Evolutionary conservation across 2,888 invertebrate species (phyloP).

Genomic region (Cryptocheilus praepositus): DNA sequence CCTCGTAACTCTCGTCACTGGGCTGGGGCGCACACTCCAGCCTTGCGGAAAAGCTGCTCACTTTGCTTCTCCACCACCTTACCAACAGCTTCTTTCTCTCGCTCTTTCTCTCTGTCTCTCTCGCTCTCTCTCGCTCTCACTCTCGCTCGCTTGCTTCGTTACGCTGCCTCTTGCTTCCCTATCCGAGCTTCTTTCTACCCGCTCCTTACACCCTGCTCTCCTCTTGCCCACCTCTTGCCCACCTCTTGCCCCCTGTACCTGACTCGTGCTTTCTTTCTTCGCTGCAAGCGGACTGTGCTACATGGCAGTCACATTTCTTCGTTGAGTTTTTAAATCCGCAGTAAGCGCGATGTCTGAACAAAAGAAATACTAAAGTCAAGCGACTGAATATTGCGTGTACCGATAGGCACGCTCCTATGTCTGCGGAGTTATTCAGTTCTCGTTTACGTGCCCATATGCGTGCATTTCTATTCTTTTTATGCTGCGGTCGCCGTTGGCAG

Average conservation of each 20-base stretch:
- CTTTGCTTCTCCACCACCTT: conserved; percentile 23
- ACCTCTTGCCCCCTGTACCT: conserved; percentile 5
- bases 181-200: conserved; percentile 11
- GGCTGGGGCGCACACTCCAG: conserved; percentile 7
- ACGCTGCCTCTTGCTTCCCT: conserved; percentile 3
- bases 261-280: conserved; percentile 15
- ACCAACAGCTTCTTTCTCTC: conserved; percentile 22
- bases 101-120: conserved; percentile 22
- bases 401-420: not conserved
- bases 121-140: conserved; percentile 34
- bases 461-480: conserved; percentile 27
- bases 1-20: conserved; percentile 68
- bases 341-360: conserved; percentile 26
- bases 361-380: conserved; percentile 22
- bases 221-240: not conserved
- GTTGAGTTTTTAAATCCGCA: conserved; percentile 26
- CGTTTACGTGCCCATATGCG: no score
- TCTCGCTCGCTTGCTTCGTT: conserved; percentile 34
- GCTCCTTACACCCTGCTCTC: conserved; percentile 10
- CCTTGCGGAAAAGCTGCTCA: conserved; percentile 41
- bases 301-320: conserved; percentile 13
- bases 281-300: conserved; percentile 9
- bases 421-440: no score
- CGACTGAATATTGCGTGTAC: not conserved
- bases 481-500: conserved; percentile 7